Evolutionary conservation across 2,888 invertebrate species (phyloP).

Genomic region (Zelleria hepariella): DNA sequence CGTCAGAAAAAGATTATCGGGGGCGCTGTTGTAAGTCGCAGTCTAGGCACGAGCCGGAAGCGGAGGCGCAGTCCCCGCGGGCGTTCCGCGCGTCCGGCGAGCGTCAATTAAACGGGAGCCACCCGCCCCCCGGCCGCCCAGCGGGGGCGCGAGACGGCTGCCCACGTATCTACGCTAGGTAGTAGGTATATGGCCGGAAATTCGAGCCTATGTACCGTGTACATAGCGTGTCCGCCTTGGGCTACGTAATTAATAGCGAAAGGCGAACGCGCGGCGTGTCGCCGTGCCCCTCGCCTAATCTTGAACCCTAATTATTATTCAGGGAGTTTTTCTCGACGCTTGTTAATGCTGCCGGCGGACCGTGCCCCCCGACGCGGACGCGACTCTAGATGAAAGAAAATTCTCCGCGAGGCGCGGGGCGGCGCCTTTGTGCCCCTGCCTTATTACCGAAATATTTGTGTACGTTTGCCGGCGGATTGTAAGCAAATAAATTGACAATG

Average conservation of each 20-base stretch:
- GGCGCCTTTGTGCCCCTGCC: constrained; percentile 15
- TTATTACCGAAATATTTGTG: constrained; percentile 15
- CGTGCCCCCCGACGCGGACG: constrained; percentile 14
- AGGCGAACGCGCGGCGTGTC: constrained; percentile 27
- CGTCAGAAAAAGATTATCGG: constrained; percentile 67
- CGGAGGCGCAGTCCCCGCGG: constrained; percentile 55
- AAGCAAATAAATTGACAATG: constrained; percentile 34
- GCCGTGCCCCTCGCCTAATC: constrained; percentile 19
- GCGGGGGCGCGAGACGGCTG: constrained; percentile 36
- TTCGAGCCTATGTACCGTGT: constrained; percentile 49
- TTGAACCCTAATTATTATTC: constrained; percentile 32
- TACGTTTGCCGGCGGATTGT: constrained; percentile 26
- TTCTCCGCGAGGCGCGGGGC: constrained; percentile 18
- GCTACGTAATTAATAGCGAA: constrained; percentile 55
- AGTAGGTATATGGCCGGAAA: constrained; percentile 57
- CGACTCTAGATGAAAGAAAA: constrained; percentile 30
- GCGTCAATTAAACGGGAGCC: constrained; percentile 64
- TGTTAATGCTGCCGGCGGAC: constrained; percentile 28
- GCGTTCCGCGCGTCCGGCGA: constrained; percentile 49
- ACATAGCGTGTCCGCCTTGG: constrained; percentile 31
- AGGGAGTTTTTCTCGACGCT: constrained; percentile 36
- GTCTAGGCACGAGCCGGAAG: constrained; percentile 44
- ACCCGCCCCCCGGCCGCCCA: constrained; percentile 15
- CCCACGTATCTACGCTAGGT: constrained; percentile 40
- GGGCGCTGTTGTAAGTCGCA: constrained; percentile 58